These are phyloP conservation scores for Penaeus chinensis DNA, from an alignment of 1,140 invertebrate species.

Conservation along the genomic window DNA sequence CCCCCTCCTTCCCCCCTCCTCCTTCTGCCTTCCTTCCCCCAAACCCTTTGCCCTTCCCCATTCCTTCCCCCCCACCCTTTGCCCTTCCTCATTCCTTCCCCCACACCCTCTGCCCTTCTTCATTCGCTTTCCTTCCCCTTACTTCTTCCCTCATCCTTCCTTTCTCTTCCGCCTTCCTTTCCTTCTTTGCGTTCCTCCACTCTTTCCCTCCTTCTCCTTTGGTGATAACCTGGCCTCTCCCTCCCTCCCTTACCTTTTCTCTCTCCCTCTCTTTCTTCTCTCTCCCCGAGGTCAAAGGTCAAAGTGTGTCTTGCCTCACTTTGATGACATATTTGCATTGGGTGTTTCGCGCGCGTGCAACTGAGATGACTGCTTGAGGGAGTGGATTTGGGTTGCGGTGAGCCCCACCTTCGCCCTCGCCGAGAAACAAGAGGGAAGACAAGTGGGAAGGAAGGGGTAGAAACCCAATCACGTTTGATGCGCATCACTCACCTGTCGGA, in stretches of 20 bases:
- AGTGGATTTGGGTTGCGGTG: no score
- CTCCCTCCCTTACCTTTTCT: not conserved
- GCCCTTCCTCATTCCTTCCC: not conserved
- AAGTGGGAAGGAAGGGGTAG: no score
- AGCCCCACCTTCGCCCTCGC: no score
- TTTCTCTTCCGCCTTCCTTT: not conserved
- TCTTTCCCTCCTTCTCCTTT: not conserved
- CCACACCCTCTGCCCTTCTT: not conserved
- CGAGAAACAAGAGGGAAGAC: no score
- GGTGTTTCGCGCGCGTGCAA: no score
- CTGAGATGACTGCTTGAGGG: no score
- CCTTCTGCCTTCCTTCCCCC: not conserved
- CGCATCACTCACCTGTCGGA: no score
- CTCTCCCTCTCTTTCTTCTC: no score
- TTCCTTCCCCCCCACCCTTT: constrained; percentile 36
- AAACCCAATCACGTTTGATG: no score
- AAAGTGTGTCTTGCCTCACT: no score
- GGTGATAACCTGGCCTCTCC: not conserved
- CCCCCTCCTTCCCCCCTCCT: not conserved
- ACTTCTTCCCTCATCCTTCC: not conserved
- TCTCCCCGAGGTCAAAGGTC: no score
- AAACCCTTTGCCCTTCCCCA: not conserved
- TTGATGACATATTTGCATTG: no score
- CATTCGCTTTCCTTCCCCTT: not conserved
- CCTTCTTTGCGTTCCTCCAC: not conserved